Evolutionary conservation across 2,888 invertebrate species (phyloP), one percentile per base, ranked within the genome.

Genomic region (Diplazon laetatorius): DNA sequence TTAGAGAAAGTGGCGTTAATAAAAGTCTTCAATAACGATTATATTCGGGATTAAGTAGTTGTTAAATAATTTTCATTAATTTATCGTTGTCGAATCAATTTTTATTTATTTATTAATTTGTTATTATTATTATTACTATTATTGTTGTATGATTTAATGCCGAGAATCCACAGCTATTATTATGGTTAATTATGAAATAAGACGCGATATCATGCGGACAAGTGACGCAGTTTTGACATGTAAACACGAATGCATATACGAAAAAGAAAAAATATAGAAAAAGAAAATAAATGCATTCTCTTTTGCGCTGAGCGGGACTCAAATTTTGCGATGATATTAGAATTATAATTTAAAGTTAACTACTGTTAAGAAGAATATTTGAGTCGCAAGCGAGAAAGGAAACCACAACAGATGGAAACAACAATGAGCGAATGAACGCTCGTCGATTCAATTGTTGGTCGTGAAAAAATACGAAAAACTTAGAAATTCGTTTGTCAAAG

Each of bases 21-120:
- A 83, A 83, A 83, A 84, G 84, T 84, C 82, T 85, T 84, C 85
- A 84, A 80, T 82, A 80, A 81, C 81, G 80, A 82, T 81, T 82
- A 80, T 72, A 70, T 65, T 71, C 60, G 70, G 80, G 52, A 71
- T 75, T 80, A 73, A 75, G 46, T 81, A 79, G 79, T 60, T 48
- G 52, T 72, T 73, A 63, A 55, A 77, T 62, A 22, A 70, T 74
- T 37, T 46, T 46, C 48, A 18, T 76, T 65, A 22, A 35, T 74
- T 74, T 66, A n/a, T 60, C 20, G 25, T 39, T 46, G 39, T 66
- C n/a, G 39, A 48, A 37, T 16, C 39, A 18, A 46, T 44, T 72
- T 35, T 20, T 69, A 46, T 59, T 9, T 48, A 10, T 66, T 65
- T 30, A 10, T 66, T 65, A n/a, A 65, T 57, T 75, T 52, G 37